Percentiles rank a stretch among this genome's conserved stretches.
These are phyloP conservation scores for Procambarus clarkii DNA, from an alignment of 1,140 invertebrate species.

Conservation along the genomic window DNA sequence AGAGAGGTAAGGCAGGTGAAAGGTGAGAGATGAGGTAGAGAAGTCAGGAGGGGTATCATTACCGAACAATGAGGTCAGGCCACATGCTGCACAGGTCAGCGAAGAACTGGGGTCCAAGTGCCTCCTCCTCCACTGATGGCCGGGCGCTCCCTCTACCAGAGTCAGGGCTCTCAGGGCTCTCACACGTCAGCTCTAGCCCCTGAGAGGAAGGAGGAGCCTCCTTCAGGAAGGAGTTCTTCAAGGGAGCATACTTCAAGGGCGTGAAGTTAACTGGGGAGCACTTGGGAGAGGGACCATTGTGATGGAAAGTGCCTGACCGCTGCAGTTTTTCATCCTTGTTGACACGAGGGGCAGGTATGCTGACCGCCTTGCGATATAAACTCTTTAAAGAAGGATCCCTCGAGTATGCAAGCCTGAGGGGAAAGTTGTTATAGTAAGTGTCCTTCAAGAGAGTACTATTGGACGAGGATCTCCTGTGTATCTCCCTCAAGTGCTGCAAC, in stretches of 20 bases:
- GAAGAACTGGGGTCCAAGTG: slow-evolving; percentile 34
- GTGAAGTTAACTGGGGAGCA: not conserved
- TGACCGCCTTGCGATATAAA: not conserved
- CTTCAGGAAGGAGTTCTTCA: slow-evolving; percentile 7
- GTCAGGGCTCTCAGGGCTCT: slow-evolving; percentile 15
- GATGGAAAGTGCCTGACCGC: not conserved
- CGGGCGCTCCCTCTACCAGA: not conserved
- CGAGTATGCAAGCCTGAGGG: not conserved
- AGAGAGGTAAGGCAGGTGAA: not conserved
- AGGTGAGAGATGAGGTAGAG: not conserved
- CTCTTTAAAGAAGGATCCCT: not conserved
- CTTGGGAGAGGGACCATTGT: not conserved
- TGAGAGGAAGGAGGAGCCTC: not conserved
- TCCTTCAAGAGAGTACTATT: not conserved
- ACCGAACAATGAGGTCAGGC: slow-evolving; percentile 41
- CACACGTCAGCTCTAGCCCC: not conserved
- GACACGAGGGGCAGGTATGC: not conserved
- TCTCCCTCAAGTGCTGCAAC: not conserved
- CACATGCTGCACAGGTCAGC: slow-evolving; percentile 32
- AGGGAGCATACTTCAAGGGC: not conserved
- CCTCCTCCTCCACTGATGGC: not conserved
- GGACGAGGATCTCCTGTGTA: not conserved
- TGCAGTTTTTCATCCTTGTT: not conserved
- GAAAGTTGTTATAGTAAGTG: not conserved
- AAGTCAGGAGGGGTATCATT: not conserved